phyloP scores from a whole-genome alignment of 37 sponge, comb jelly and placozoan species.

The Bolinopsis microptera region DNA sequence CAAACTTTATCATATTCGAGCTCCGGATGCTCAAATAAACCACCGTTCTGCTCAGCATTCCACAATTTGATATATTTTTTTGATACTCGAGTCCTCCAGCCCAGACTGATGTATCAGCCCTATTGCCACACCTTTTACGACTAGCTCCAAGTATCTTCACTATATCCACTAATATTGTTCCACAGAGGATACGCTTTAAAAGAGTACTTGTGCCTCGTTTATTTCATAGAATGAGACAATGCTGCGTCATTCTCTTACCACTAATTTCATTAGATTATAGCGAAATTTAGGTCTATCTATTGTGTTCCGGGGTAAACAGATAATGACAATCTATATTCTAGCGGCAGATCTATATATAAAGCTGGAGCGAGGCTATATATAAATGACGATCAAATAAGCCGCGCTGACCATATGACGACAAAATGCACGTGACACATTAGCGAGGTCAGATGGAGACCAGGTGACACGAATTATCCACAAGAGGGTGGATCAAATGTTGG shows the following conservation, averaged over 20 bases:
- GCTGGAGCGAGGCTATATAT: not conserved
- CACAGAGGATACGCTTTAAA: not conserved
- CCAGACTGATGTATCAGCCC: not conserved
- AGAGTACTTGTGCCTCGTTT: not conserved
- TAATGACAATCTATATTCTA: not conserved
- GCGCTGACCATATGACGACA: constrained; percentile 21
- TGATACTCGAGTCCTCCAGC: not conserved
- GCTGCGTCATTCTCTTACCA: not conserved
- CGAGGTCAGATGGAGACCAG: not conserved
- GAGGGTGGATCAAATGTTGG: not conserved
- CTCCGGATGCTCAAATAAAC: not conserved
- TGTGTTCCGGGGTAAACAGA: not conserved
- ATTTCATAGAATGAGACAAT: not conserved
- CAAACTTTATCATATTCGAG: not conserved
- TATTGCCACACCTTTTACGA: not conserved
- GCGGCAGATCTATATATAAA: not conserved
- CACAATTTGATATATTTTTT: not conserved
- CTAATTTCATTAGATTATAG: not conserved
- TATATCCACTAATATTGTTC: not conserved
- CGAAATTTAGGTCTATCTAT: not conserved
- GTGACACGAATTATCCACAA: constrained; percentile 1
- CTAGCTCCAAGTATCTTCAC: not conserved
- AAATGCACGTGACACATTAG: constrained; percentile 3
- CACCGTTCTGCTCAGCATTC: not conserved
- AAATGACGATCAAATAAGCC: not conserved